These are phyloP conservation scores for Hemicentrotus pulcherrimus DNA, from an alignment of 35 echinoderm and acorn worm species.

Conservation along the genomic window DNA sequence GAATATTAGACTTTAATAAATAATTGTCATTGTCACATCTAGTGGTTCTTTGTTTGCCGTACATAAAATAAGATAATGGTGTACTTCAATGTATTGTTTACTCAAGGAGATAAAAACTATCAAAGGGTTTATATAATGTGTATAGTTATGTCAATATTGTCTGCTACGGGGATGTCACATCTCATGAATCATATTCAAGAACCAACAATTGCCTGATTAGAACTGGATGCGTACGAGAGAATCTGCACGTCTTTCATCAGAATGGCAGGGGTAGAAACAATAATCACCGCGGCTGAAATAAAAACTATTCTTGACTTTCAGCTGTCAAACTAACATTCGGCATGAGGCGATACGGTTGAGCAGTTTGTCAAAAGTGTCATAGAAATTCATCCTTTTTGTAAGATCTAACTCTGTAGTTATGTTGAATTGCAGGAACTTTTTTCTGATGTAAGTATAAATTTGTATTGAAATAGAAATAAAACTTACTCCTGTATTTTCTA, in stretches of 20 bases:
- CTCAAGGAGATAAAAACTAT: not conserved
- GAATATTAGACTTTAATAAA: not conserved
- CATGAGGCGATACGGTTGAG: not conserved
- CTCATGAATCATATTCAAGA: not conserved
- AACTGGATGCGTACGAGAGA: not conserved
- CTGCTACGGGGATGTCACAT: not conserved
- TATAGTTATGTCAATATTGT: not conserved
- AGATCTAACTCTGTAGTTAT: not conserved
- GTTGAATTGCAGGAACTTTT: not conserved
- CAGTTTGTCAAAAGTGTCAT: not conserved
- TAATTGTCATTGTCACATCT: not conserved
- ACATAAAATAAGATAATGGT: slow-evolving; percentile 14
- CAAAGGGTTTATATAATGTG: not conserved
- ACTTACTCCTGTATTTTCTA: not conserved
- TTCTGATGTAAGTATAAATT: not conserved
- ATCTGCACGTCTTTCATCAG: not conserved
- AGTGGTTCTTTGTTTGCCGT: not conserved
- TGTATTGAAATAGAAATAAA: not conserved
- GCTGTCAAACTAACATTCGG: not conserved
- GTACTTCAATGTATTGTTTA: not conserved
- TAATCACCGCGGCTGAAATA: not conserved
- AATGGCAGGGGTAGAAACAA: not conserved
- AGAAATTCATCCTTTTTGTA: not conserved
- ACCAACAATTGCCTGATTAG: not conserved
- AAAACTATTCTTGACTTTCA: not conserved